These are phyloP conservation scores for Drosophila simulans DNA, from an alignment of 1,140 invertebrate genomes.

Conservation along the genomic window DNA sequence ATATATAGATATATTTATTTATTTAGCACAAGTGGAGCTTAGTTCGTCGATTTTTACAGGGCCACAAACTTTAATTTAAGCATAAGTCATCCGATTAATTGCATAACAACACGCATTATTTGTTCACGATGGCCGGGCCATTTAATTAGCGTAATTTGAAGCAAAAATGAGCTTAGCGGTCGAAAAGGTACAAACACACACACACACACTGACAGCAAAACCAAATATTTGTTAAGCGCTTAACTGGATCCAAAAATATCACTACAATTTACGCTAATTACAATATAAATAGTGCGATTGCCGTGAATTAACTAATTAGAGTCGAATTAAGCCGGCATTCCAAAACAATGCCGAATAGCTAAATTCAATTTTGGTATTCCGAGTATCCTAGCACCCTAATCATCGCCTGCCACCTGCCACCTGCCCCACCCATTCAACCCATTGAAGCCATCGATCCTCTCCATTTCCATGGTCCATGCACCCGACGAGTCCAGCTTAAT, in stretches of 20 bases:
- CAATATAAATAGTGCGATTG: constrained; percentile 58
- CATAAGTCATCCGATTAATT: constrained; percentile 53
- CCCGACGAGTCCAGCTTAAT: constrained; percentile 20
- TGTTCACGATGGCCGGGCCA: constrained; percentile 45
- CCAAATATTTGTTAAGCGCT: constrained; percentile 59
- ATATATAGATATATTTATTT: constrained; percentile 74
- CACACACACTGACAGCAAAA: background rate
- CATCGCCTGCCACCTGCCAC: background rate
- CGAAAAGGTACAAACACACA: background rate
- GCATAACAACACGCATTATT: constrained; percentile 35
- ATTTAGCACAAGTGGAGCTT: constrained; percentile 68
- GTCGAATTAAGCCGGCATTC: background rate
- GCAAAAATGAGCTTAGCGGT: constrained; percentile 39
- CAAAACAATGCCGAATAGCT: constrained; percentile 3
- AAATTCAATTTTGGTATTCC: constrained; percentile 21
- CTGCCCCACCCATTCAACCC: too few species aligned
- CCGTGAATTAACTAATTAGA: constrained; percentile 41
- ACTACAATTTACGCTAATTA: constrained; percentile 57
- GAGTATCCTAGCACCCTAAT: constrained; percentile 4
- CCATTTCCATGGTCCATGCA: background rate
- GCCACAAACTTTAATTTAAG: background rate
- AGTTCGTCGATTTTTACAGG: background rate
- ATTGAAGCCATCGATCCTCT: background rate
- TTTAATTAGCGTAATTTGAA: constrained; percentile 71
- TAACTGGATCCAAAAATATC: constrained; percentile 18